These are phyloP conservation scores for Loriculus beryllinus DNA, from an alignment of 2,797 vertebrate genomes.

Conservation along the genomic window DNA sequence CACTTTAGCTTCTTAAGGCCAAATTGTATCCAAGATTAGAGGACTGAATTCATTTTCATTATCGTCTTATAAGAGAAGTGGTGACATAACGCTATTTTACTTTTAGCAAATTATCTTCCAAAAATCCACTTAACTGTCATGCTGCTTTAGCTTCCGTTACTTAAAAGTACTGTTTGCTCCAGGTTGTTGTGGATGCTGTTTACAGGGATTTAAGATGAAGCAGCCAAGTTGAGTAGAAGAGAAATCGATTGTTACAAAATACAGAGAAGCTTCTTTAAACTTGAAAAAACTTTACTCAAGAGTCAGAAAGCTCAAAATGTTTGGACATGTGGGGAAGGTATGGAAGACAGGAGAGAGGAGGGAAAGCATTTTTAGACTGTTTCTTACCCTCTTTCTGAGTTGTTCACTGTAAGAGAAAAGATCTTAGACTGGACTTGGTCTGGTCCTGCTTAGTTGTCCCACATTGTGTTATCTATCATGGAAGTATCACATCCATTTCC, in stretches of 20 bases:
- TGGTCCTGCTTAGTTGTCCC: neutral
- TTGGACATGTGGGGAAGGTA: neutral
- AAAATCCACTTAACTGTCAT: neutral
- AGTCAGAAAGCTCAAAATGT: neutral
- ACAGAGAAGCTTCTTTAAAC: neutral
- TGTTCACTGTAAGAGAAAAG: neutral
- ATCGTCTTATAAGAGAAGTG: neutral
- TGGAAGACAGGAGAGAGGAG: neutral
- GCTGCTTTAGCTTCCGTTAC: neutral
- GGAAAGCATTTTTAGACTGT: neutral
- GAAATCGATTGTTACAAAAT: neutral
- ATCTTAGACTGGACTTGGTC: neutral
- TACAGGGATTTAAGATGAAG: neutral
- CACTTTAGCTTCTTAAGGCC: neutral
- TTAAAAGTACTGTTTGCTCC: neutral
- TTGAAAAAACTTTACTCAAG: neutral
- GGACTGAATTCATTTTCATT: neutral
- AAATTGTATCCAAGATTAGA: neutral
- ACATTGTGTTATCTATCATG: neutral
- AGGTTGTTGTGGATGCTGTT: neutral
- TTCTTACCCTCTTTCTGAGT: neutral
- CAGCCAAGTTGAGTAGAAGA: neutral
- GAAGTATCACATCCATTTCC: neutral
- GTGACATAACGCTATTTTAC: neutral
- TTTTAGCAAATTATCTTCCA: neutral